phyloP scores from a whole-genome alignment of 2,888 invertebrate genomes.

The Apotomis capreana region DNA sequence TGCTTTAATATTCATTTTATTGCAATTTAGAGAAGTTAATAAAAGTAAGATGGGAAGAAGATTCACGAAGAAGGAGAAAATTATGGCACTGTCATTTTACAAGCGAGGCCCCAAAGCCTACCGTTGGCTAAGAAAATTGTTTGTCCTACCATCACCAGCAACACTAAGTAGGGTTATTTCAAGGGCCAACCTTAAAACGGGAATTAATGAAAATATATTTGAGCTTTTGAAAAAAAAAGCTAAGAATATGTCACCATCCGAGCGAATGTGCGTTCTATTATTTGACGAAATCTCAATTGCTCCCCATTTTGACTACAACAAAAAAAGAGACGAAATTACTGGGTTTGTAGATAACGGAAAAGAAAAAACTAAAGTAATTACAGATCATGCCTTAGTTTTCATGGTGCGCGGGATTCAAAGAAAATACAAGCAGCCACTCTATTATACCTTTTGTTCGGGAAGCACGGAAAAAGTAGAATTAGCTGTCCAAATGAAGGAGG shows the following conservation, averaged over 20 bases:
- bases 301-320: neutral
- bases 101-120: constrained; percentile 37
- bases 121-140: constrained; percentile 17
- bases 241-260: neutral
- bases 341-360: neutral
- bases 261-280: neutral
- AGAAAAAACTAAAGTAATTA: neutral
- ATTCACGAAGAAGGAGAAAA: constrained; percentile 34
- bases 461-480: too few relatives aligned
- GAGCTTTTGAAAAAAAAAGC: neutral
- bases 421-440: too few relatives aligned
- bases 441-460: too few relatives aligned
- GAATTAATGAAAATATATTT: neutral
- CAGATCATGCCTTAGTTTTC: neutral
- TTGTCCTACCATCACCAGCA: neutral
- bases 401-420: neutral
- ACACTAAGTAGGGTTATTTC: neutral
- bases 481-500: too few relatives aligned
- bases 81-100: constrained; percentile 30
- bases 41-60: constrained; percentile 30
- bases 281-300: neutral
- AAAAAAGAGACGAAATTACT: neutral
- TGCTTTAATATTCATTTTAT: constrained; percentile 22
- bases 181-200: neutral
- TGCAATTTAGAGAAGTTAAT: constrained; percentile 34